A percentile compares a stretch with the other conserved stretches of the same genome.
Conservation (phyloP, 2,888 invertebrate species). For the Tholera decimalis region DNA sequence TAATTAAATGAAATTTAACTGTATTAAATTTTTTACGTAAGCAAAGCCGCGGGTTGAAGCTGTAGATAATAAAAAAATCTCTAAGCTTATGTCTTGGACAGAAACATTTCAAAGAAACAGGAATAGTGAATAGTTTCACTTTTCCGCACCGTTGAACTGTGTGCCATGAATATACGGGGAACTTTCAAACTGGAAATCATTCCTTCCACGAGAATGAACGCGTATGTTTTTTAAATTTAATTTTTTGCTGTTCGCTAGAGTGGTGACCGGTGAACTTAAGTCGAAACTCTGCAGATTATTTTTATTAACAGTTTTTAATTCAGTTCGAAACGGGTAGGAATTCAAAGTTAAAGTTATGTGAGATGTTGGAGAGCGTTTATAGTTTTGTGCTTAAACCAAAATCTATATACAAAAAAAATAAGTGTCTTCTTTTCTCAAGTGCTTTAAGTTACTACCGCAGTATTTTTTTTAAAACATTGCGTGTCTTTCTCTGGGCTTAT, state of each 20-base stretch:
- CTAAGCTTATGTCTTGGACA: conserved; percentile 63
- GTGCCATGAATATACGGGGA: conserved; percentile 83
- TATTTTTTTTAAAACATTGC: too few species aligned
- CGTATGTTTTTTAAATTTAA: conserved; percentile 52
- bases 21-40: too few species aligned
- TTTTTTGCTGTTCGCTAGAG: conserved; percentile 9
- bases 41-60: too few species aligned
- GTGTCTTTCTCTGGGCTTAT: too few species aligned
- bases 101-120: conserved; percentile 66
- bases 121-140: conserved; percentile 87
- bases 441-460: too few species aligned
- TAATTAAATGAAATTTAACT: too few species aligned
- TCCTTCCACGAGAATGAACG: conserved; percentile 72
- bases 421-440: too few species aligned
- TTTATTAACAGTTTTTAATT: background rate
- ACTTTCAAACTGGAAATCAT: conserved; percentile 86
- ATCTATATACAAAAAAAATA: background rate
- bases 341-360: background rate
- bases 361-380: background rate
- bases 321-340: background rate
- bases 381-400: background rate
- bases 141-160: conserved; percentile 87
- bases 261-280: conserved; percentile 11
- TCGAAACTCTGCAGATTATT: conserved; percentile 1
- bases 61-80: too few species aligned